Conservation (phyloP, 1,140 invertebrate species). For the Zophobas morio region DNA sequence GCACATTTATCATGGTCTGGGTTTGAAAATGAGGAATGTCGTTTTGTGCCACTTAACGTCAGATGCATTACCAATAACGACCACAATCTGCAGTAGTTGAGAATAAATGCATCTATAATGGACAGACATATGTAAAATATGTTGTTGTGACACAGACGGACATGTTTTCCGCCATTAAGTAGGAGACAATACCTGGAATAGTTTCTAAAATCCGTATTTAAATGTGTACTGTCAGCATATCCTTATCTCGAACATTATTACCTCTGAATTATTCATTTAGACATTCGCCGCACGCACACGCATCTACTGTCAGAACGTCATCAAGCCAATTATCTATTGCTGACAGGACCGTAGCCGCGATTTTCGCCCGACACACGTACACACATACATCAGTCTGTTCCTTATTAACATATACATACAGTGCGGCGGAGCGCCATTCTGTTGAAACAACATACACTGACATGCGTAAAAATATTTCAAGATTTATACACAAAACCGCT, state of each 20-base stretch:
- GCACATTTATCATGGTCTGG: too few relatives aligned
- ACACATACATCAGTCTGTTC: too few relatives aligned
- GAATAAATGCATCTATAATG: conserved; percentile 44
- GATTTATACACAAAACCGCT: too few relatives aligned
- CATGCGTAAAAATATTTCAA: too few relatives aligned
- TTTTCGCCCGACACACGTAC: too few relatives aligned
- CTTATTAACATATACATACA: too few relatives aligned
- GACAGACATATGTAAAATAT: conserved; percentile 45
- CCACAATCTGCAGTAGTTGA: conserved; percentile 4
- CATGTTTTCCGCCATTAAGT: conserved; percentile 43
- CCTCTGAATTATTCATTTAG: conserved; percentile 41
- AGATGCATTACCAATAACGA: too few relatives aligned
- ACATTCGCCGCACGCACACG: conserved; percentile 22
- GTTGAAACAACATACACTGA: too few relatives aligned
- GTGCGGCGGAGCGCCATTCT: too few relatives aligned
- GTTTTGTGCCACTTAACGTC: too few relatives aligned
- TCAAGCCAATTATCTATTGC: conserved; percentile 30
- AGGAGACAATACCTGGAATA: conserved; percentile 44
- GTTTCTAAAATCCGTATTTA: conserved; percentile 45
- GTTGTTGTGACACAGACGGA: conserved; percentile 47
- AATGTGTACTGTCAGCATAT: conserved; percentile 40
- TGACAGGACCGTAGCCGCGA: too few relatives aligned
- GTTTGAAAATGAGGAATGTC: too few relatives aligned
- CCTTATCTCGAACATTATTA: conserved; percentile 33
- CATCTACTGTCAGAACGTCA: not conserved